Evolutionary conservation across 1,140 invertebrate species (phyloP), one percentile per base, ranked within the genome.

Genomic region (Caenorhabditis inopinata): DNA sequence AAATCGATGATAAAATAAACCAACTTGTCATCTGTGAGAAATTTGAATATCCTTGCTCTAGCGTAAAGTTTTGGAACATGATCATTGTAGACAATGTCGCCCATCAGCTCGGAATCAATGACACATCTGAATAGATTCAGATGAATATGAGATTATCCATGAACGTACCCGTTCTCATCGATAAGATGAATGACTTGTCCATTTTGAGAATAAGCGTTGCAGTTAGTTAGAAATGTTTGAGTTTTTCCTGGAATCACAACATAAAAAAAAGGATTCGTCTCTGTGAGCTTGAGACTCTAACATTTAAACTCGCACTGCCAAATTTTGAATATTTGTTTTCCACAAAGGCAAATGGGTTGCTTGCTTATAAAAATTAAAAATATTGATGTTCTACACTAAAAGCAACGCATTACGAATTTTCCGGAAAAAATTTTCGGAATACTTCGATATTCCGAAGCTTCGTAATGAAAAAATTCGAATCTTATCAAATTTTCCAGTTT

Each of bases 41-140:
- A 73, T 49, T 74, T 74, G 79, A 80, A 80, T 16, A 80, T 73
- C 45, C 49, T 75, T 3, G 79, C 68, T 58, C 79, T 49, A 12
- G 68, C 79, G 32, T 80, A 75, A 35, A 80, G 35, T 75, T 74
- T 80, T 18, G 79, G 21, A 18, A 73, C 32, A 48, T 80, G 73
- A 25, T 80, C 73, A 53, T 76, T 80, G 48, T 80, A 80, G 11
- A 80, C 79, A 23, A 80, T 29, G n/a, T 80, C 79, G 16, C 79
- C 79, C 68, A 80, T 74, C 1, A 80, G 27, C 47, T 80, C 79
- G 16, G 79, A 74, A 35, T 80, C 79, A 27, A 80, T 73, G 12
- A 80, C 73, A 25, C 79, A 80, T 14, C 79, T 80, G n/a, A 74
- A 48, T 7, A 42, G 14, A 42, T 42, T 42, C 6, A 14, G 14